Percentiles rank a stretch among this genome's conserved stretches.
phyloP scores from a whole-genome alignment of 2,113 vertebrate species.

The Chaetura pelagica region DNA sequence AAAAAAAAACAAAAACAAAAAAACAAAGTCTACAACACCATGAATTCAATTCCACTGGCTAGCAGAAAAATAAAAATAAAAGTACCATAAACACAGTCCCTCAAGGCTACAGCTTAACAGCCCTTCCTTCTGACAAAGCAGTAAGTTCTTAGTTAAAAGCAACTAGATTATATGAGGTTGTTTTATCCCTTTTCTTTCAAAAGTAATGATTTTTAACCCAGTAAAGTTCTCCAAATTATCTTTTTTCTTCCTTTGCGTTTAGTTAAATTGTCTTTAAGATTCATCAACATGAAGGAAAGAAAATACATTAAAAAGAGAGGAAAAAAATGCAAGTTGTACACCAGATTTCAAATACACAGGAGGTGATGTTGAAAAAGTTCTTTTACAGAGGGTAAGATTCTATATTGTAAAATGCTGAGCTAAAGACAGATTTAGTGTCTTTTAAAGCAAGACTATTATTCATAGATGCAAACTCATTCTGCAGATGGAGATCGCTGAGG shows the following conservation, averaged over 20 bases:
- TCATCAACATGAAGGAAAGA: background rate
- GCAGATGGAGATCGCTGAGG: background rate
- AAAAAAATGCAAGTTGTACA: background rate
- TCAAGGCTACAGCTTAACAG: background rate
- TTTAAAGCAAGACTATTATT: background rate
- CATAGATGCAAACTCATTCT: background rate
- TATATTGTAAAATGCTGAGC: background rate
- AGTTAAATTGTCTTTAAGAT: background rate
- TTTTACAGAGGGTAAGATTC: background rate
- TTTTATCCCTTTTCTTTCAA: background rate
- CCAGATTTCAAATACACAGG: background rate
- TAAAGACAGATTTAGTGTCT: background rate
- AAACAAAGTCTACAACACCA: background rate
- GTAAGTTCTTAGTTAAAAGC: background rate
- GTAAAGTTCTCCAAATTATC: background rate
- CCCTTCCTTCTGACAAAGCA: background rate
- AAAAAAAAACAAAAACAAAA: background rate
- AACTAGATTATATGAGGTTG: background rate
- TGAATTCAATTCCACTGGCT: background rate
- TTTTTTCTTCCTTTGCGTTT: background rate
- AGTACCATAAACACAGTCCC: fast-evolving
- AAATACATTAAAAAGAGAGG: background rate
- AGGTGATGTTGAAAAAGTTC: background rate
- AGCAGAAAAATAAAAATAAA: background rate
- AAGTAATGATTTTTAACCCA: background rate